A percentile compares a stretch with the other conserved stretches of the same genome.
phyloP scores from a whole-genome alignment of 2,113 vertebrate species.

The Podiceps cristatus region DNA sequence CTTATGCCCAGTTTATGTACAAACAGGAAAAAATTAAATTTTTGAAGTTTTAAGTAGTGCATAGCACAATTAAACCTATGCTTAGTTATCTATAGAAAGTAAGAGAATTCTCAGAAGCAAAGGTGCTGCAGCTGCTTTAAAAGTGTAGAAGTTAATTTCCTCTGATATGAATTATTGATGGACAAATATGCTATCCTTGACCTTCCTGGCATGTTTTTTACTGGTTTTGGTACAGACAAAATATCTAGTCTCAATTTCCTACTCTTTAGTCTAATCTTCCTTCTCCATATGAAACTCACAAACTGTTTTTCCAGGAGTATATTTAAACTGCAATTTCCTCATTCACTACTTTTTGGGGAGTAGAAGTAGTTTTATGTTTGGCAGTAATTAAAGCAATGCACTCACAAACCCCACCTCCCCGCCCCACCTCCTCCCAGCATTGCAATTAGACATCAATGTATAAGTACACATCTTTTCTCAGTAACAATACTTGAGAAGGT shows the following conservation, averaged over 20 bases:
- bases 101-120: background rate
- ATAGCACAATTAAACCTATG: background rate
- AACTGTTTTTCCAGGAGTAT: background rate
- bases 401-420: fast-evolving
- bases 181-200: background rate
- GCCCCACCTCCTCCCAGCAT: too few relatives aligned
- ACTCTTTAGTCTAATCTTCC: background rate
- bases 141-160: background rate
- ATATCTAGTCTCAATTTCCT: background rate
- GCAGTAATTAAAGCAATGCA: background rate
- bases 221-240: background rate
- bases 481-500: background rate
- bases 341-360: fast-evolving
- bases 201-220: background rate
- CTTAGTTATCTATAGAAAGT: background rate
- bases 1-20: background rate
- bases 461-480: background rate
- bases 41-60: background rate
- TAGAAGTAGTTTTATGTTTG: background rate
- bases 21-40: background rate
- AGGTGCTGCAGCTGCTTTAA: background rate
- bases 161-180: background rate
- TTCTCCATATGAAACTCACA: background rate
- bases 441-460: background rate
- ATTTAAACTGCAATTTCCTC: background rate